Evolutionary conservation across 2,888 invertebrate species (phyloP).

Genomic region (Lycophotia porphyrea): DNA sequence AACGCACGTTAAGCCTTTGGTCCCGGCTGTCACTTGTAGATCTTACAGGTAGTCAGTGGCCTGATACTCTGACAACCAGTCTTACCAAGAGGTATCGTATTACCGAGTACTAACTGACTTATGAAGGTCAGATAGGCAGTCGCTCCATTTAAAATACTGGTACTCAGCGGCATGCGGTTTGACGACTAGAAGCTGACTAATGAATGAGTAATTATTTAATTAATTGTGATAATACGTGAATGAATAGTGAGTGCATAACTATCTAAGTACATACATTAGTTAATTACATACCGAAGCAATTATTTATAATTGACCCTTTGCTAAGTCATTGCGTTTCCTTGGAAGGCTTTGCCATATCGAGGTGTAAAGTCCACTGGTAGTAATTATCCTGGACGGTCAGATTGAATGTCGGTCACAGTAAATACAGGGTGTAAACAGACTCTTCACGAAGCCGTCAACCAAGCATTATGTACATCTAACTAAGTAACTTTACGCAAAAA

Average conservation of each 20-base stretch:
- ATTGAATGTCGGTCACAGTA: conserved; percentile 15
- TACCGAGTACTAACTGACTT: background rate
- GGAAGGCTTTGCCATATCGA: background rate
- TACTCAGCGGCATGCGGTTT: background rate
- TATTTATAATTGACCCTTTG: conserved; percentile 9
- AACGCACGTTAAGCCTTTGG: background rate
- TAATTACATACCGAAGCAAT: background rate
- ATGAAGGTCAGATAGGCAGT: background rate
- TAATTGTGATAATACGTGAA: background rate
- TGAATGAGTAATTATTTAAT: background rate
- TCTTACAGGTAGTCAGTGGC: background rate
- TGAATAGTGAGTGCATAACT: background rate
- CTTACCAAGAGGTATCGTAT: background rate
- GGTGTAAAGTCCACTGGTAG: conserved; percentile 13
- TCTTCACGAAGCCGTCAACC: too few relatives aligned
- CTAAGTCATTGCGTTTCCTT: background rate
- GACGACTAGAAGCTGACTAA: background rate
- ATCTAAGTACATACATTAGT: background rate
- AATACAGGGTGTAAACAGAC: too few relatives aligned
- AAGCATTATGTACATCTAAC: too few relatives aligned
- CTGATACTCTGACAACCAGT: background rate
- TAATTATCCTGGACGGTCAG: conserved; percentile 7
- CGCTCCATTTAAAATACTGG: background rate
- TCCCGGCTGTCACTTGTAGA: background rate
- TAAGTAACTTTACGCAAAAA: too few relatives aligned